A percentile compares a stretch with the other conserved stretches of the same genome.
phyloP scores from a whole-genome alignment of 2,888 invertebrate genomes.

The Philereme vetulata region DNA sequence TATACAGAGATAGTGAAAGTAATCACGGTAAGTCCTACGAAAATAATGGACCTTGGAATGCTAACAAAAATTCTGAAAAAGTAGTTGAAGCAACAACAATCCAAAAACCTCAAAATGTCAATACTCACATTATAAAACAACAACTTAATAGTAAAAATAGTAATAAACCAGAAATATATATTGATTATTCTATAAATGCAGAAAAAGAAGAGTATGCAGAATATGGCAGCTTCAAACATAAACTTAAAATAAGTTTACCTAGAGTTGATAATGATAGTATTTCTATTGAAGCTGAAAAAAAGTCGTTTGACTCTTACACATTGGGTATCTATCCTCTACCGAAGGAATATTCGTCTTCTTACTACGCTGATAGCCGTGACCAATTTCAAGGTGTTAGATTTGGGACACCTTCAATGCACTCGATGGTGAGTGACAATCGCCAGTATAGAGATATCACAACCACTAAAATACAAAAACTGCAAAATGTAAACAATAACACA shows the following conservation, averaged over 20 bases:
- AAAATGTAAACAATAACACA: conserved; percentile 23
- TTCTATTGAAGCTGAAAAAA: conserved; percentile 52
- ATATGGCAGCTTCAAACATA: conserved; percentile 51
- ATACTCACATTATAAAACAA: conserved; percentile 9
- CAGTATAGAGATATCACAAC: conserved; percentile 29
- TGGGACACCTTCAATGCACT: conserved; percentile 39
- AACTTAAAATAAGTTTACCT: conserved; percentile 57
- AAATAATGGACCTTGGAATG: conserved; percentile 35
- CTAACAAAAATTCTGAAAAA: conserved; percentile 39
- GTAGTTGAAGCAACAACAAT: conserved; percentile 40
- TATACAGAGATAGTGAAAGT: conserved; percentile 61
- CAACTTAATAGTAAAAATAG: conserved; percentile 7
- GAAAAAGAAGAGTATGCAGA: conserved; percentile 42
- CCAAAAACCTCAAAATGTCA: conserved; percentile 28
- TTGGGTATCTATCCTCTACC: conserved; percentile 44
- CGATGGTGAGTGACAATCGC: conserved; percentile 40
- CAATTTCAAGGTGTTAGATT: conserved; percentile 23
- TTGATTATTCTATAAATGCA: conserved; percentile 30
- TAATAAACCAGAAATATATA: conserved; percentile 18
- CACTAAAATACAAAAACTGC: conserved; percentile 13
- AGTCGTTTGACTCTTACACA: conserved; percentile 54
- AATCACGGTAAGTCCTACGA: conserved; percentile 38
- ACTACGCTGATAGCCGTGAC: conserved; percentile 35
- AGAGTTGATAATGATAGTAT: conserved; percentile 49
- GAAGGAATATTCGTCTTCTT: conserved; percentile 42